Conservation (phyloP, 2,888 invertebrate genomes). For the Pherbina coryleti region DNA sequence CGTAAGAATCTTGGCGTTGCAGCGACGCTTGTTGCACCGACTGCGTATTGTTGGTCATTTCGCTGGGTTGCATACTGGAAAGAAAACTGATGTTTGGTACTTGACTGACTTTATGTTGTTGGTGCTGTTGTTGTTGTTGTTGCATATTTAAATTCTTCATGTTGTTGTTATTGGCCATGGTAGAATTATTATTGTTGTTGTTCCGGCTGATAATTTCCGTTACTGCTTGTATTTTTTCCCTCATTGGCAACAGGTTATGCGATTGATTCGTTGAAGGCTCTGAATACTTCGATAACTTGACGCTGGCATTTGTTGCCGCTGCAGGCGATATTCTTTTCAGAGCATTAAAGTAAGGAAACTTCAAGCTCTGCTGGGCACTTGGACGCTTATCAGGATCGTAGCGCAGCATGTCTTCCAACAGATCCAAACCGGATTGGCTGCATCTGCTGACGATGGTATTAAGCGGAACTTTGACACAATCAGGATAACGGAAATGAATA, state of each 20-base stretch:
- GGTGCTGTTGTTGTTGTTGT: constrained; percentile 35
- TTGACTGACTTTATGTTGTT: constrained; percentile 48
- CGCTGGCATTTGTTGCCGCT: constrained; percentile 61
- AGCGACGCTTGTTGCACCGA: not conserved
- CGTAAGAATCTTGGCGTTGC: constrained; percentile 40
- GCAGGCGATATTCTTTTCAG: constrained; percentile 65
- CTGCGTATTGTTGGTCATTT: constrained; percentile 28
- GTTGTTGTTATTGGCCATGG: constrained; percentile 42
- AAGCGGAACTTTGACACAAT: constrained; percentile 85
- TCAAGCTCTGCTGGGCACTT: constrained; percentile 88
- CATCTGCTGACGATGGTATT: constrained; percentile 86
- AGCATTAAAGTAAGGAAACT: constrained; percentile 73
- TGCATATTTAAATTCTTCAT: constrained; percentile 24
- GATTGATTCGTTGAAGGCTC: constrained; percentile 52
- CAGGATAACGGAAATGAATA: constrained; percentile 97
- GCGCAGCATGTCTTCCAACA: constrained; percentile 87
- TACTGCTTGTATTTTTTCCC: constrained; percentile 61
- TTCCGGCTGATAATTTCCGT: constrained; percentile 58
- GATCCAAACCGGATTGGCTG: constrained; percentile 82
- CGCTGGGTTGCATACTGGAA: constrained; percentile 52
- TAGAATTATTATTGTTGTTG: constrained; percentile 50
- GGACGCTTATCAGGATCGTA: constrained; percentile 96
- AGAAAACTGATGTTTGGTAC: constrained; percentile 60
- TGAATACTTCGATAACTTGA: constrained; percentile 58
- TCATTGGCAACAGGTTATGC: constrained; percentile 65